Percentiles rank a stretch among this genome's conserved stretches.
Evolutionary conservation across 2,113 vertebrate species (phyloP).

Genomic region (Atractosteus spatula): DNA sequence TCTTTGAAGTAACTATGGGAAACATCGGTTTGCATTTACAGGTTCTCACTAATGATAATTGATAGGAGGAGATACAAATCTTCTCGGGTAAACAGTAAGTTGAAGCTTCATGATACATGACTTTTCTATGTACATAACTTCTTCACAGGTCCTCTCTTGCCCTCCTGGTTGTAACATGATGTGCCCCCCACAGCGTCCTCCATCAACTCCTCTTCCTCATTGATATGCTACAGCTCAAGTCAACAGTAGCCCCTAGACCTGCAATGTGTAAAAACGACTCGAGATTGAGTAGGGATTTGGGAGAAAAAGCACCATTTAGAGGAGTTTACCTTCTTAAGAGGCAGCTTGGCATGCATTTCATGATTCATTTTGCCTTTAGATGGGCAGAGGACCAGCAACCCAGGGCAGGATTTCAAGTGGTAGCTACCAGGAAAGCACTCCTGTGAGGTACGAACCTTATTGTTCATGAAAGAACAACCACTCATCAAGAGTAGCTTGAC

Average conservation of each 20-base stretch:
- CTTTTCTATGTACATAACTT: slow-evolving; percentile 5
- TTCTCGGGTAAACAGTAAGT: neutral
- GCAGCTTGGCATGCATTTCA: slow-evolving; percentile 12
- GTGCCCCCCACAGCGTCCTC: neutral
- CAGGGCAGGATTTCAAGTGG: slow-evolving; percentile 16
- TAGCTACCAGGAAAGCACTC: slow-evolving; percentile 5
- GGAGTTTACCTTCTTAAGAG: slow-evolving; percentile 22
- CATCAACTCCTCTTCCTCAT: slow-evolving; percentile 12
- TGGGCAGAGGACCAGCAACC: slow-evolving; percentile 8
- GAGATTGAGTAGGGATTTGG: slow-evolving; percentile 7
- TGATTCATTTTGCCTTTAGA: slow-evolving; percentile 12
- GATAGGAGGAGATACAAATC: neutral
- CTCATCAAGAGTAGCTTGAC: too few species aligned
- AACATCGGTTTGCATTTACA: slow-evolving; percentile 33
- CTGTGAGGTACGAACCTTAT: neutral
- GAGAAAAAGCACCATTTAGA: slow-evolving; percentile 36
- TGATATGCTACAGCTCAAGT: slow-evolving; percentile 20
- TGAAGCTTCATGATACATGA: neutral
- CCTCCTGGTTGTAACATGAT: neutral
- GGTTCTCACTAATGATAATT: slow-evolving; percentile 11
- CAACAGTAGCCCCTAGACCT: slow-evolving; percentile 1
- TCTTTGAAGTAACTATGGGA: slow-evolving; percentile 5
- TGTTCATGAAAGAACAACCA: too few species aligned
- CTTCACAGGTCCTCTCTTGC: neutral
- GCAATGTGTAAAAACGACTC: slow-evolving; percentile 4